A percentile compares a stretch with the other conserved stretches of the same genome.
phyloP scores from a whole-genome alignment of 2,888 invertebrate genomes.

The Syrphus vitripennis region DNA sequence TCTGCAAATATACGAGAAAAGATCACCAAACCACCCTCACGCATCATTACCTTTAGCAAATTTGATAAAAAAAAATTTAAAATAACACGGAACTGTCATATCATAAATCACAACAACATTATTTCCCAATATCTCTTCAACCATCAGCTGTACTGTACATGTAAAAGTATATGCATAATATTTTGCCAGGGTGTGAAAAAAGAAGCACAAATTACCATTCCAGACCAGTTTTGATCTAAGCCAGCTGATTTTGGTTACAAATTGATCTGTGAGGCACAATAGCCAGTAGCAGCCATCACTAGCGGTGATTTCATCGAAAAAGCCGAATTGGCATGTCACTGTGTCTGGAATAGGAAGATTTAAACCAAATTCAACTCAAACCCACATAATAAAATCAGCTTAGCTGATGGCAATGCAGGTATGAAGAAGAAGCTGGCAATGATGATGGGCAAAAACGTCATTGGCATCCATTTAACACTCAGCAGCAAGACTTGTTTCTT shows the following conservation, averaged over 20 bases:
- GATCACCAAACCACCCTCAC: constrained; percentile 1
- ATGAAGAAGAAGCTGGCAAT: background rate
- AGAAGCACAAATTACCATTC: constrained; percentile 8
- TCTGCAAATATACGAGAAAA: background rate
- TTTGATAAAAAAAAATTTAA: constrained; percentile 18
- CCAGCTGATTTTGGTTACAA: constrained; percentile 4
- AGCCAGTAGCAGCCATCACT: background rate
- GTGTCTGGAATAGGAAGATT: background rate
- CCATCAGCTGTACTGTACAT: no score
- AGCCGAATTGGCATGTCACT: background rate
- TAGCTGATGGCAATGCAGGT: constrained; percentile 30
- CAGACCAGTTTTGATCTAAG: background rate
- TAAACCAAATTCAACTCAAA: background rate
- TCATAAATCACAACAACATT: background rate
- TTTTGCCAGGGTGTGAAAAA: constrained; percentile 38
- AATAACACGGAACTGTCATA: background rate
- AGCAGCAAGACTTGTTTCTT: constrained; percentile 70
- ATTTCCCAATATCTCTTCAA: constrained; percentile 9
- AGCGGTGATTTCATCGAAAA: background rate
- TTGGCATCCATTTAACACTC: constrained; percentile 43
- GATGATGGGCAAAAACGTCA: constrained; percentile 49
- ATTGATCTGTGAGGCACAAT: background rate
- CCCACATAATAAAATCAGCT: background rate
- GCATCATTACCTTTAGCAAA: constrained; percentile 42
- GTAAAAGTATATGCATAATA: background rate